Evolutionary conservation across 1,140 invertebrate species (phyloP).

Genomic region (Lepidostoma basale): DNA sequence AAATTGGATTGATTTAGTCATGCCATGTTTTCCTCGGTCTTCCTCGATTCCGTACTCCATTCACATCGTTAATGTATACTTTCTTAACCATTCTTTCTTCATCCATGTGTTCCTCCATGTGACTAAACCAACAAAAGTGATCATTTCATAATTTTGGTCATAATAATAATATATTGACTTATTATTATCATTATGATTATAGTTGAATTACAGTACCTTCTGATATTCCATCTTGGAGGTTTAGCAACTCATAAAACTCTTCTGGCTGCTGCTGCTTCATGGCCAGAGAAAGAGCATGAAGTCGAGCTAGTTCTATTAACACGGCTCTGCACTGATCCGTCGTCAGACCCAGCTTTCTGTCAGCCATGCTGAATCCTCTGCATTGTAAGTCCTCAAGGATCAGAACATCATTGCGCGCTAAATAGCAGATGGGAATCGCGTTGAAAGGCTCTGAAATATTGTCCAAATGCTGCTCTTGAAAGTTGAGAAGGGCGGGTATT

Average conservation of each 20-base stretch:
- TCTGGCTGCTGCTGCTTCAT: slow-evolving; percentile 68
- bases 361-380: slow-evolving; percentile 70
- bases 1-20: too few relatives aligned
- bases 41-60: too few relatives aligned
- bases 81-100: too few relatives aligned
- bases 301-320: slow-evolving; percentile 67
- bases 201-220: slow-evolving; percentile 51
- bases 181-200: too few relatives aligned
- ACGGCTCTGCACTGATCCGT: slow-evolving; percentile 66
- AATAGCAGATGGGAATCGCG: slow-evolving; percentile 69
- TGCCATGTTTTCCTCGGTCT: too few relatives aligned
- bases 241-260: slow-evolving; percentile 65
- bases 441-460: slow-evolving; percentile 60
- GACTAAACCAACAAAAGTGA: too few relatives aligned
- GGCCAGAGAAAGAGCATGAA: slow-evolving; percentile 71
- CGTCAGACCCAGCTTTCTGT: slow-evolving; percentile 67
- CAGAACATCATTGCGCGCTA: slow-evolving; percentile 66
- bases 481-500: slow-evolving; percentile 66
- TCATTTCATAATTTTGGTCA: neutral
- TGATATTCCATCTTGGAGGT: slow-evolving; percentile 57
- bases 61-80: too few relatives aligned
- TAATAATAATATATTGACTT: neutral
- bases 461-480: slow-evolving; percentile 58
- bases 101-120: too few relatives aligned
- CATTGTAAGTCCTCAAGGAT: slow-evolving; percentile 67